Evolutionary conservation across 1,140 invertebrate genomes (phyloP).

Genomic region (Papilio polytes): DNA sequence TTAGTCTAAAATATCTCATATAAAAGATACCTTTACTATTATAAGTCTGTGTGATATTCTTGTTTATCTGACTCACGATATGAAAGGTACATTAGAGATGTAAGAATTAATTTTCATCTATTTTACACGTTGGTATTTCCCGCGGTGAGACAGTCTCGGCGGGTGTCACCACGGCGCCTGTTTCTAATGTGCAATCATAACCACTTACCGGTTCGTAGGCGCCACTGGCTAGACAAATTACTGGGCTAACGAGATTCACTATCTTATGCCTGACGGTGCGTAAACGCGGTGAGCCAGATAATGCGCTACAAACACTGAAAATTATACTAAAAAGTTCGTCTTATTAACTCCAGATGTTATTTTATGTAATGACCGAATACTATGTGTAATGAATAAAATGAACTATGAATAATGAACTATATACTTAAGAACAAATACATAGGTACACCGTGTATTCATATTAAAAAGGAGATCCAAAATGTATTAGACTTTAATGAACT

Average conservation of each 20-base stretch:
- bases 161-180: not conserved
- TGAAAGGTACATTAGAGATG: not conserved
- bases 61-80: not conserved
- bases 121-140: conserved; percentile 8
- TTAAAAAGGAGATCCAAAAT: too few species aligned
- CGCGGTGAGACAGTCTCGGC: not conserved
- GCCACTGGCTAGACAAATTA: conserved; percentile 19
- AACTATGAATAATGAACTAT: too few species aligned
- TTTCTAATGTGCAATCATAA: conserved; percentile 22
- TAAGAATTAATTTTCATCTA: not conserved
- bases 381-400: too few species aligned
- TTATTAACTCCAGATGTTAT: not conserved
- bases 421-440: too few species aligned
- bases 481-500: too few species aligned
- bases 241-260: conserved; percentile 21
- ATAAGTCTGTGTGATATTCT: not conserved
- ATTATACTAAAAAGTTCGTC: not conserved
- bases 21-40: too few species aligned
- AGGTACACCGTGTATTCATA: too few species aligned
- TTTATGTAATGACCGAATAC: not conserved
- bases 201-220: not conserved
- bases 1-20: too few species aligned
- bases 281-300: not conserved
- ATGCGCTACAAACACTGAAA: not conserved
- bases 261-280: not conserved